These are phyloP conservation scores for Ptilodon capucinus DNA, from an alignment of 2,888 invertebrate species.

Conservation along the genomic window DNA sequence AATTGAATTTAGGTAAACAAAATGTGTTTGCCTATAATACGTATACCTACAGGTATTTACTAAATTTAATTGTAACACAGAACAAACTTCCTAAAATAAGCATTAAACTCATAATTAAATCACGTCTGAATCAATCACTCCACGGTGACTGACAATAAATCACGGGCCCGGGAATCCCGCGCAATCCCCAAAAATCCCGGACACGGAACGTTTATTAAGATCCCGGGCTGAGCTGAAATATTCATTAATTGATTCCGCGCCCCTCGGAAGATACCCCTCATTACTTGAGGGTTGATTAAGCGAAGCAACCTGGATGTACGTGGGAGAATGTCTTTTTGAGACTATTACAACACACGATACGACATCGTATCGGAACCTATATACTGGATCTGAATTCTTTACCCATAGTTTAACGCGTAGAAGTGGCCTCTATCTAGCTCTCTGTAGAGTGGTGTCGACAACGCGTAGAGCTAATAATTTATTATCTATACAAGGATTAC, in stretches of 20 bases:
- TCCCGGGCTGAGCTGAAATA: constrained; percentile 67
- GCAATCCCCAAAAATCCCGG: constrained; percentile 71
- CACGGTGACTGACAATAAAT: constrained; percentile 52
- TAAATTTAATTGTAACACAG: constrained; percentile 19
- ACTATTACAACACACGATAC: constrained; percentile 32
- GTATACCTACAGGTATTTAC: neutral
- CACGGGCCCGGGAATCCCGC: constrained; percentile 51
- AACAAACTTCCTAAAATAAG: constrained; percentile 23
- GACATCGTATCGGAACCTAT: constrained; percentile 6
- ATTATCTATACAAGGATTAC: no score
- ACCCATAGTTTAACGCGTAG: no score
- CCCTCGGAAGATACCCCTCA: constrained; percentile 67
- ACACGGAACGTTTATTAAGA: constrained; percentile 78
- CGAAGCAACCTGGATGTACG: constrained; percentile 66
- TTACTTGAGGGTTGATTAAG: constrained; percentile 78
- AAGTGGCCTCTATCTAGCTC: no score
- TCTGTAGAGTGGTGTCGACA: no score
- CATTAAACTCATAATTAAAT: constrained; percentile 52
- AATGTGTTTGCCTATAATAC: no score
- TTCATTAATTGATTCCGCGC: constrained; percentile 80
- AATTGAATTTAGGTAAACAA: no score
- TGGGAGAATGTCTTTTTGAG: constrained; percentile 48
- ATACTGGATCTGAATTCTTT: no score
- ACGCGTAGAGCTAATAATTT: no score
- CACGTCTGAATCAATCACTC: constrained; percentile 64